These are phyloP conservation scores for Hipposideros armiger DNA, from an alignment of 2,113 vertebrate species.

Conservation along the genomic window DNA sequence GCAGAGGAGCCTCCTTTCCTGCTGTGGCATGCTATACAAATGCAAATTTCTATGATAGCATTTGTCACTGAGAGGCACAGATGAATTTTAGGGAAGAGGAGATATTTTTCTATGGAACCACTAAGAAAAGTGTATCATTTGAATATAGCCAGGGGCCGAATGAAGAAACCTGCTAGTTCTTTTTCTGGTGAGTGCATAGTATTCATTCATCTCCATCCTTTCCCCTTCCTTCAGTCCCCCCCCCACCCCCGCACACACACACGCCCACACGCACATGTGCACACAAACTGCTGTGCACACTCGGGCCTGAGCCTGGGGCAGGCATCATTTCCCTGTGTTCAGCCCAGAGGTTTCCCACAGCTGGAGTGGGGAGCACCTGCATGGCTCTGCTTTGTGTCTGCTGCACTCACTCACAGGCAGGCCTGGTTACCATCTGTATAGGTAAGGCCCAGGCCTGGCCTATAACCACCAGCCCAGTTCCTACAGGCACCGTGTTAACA, in stretches of 20 bases:
- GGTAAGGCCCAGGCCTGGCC: slow-evolving; percentile 82
- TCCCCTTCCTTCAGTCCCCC: background rate
- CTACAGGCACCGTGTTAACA: slow-evolving; percentile 82
- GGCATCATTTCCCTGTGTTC: slow-evolving; percentile 56
- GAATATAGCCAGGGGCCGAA: background rate
- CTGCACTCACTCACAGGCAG: slow-evolving; percentile 61
- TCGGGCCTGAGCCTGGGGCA: background rate
- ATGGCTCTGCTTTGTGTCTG: slow-evolving; percentile 85
- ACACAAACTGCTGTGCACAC: too few species aligned
- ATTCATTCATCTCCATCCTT: background rate
- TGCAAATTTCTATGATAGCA: background rate
- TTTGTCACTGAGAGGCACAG: background rate
- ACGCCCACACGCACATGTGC: background rate
- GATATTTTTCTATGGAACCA: background rate
- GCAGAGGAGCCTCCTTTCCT: background rate
- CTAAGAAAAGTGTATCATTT: background rate
- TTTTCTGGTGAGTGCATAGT: background rate
- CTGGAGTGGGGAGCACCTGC: slow-evolving; percentile 86
- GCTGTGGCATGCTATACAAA: background rate
- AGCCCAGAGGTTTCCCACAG: slow-evolving; percentile 74
- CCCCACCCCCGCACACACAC: background rate
- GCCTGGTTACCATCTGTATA: slow-evolving; percentile 86
- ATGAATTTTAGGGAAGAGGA: background rate
- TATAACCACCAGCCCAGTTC: slow-evolving; percentile 80
- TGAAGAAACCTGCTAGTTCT: background rate